Base-by-base conservation (phyloP, 1,140 invertebrate genomes). In the Drosophila prosaltans region DNA sequence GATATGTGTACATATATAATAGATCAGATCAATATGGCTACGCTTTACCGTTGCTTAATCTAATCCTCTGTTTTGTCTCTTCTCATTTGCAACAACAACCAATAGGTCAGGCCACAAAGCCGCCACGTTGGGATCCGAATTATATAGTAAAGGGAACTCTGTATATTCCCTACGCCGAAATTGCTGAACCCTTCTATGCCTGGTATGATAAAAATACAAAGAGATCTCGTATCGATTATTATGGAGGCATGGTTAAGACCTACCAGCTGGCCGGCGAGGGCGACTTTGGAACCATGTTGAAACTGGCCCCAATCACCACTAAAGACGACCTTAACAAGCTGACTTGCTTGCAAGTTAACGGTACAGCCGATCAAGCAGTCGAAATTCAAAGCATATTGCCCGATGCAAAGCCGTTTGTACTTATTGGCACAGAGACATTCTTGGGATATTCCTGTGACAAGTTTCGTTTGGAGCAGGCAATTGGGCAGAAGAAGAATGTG, bases 111-210 rank as follows among this genome's bases (percentile, higher is more conserved):
- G 81, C 86, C 60, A 92, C 91, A 26, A 92, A 92, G 30, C 93
- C 94, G 11, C 96, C 96, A 32, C 89, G 93, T 91, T 97, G 96
- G 94, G 96, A 94, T 80, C 86, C 93, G 8, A 94, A 94, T 6
- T 97, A 97, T 84, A 94, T 95, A 6, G 95, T 95, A 0, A 95
- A 95, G 90, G 97, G 97, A 45, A 93, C 95, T 7, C 92, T 97
- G 41, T 95, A 94, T 75, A 96, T 99, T 72, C 98, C 98, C 0
- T 99, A 98, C 94, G 98, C 98, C 9, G 98, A 99, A 93, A 95
- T 99, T 51, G 93, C 93, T 10, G 96, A 97, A 92, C 97, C 98
- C 3, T 98, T 99, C 91, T 95, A 95, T 86, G 97, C 97, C 16
- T 99, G 96, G 95, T 98, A 92, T 68, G 97, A 99, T 93, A 93